Percentiles rank a stretch among this genome's conserved stretches.
These are phyloP conservation scores for Diogma glabrata DNA, from an alignment of 2,888 invertebrate genomes.

Conservation along the genomic window DNA sequence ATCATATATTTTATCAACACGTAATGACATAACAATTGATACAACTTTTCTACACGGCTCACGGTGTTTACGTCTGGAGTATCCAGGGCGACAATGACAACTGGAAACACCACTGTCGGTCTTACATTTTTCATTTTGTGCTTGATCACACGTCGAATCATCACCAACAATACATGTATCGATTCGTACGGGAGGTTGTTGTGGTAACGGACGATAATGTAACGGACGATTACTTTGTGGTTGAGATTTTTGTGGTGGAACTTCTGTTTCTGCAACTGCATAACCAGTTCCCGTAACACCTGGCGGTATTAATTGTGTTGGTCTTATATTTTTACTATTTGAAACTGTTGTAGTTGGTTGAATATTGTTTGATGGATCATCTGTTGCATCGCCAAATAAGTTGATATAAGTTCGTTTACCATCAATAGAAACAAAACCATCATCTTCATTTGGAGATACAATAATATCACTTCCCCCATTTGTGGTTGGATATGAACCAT, in stretches of 20 bases:
- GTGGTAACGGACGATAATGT: slow-evolving; percentile 37
- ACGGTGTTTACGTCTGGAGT: slow-evolving; percentile 55
- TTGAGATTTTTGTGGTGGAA: slow-evolving; percentile 37
- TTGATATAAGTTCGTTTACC: slow-evolving; percentile 82
- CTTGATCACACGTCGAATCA: slow-evolving; percentile 77
- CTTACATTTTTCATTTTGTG: slow-evolving; percentile 76
- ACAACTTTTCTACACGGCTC: slow-evolving; percentile 70
- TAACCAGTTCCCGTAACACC: slow-evolving; percentile 50
- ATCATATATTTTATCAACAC: slow-evolving; percentile 75
- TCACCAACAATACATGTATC: slow-evolving; percentile 92
- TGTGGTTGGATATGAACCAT: slow-evolving; percentile 36
- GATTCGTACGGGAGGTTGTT: slow-evolving; percentile 47
- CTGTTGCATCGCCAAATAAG: slow-evolving; percentile 56
- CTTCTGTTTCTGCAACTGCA: slow-evolving; percentile 51
- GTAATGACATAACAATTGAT: slow-evolving; percentile 63
- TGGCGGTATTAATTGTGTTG: slow-evolving; percentile 24
- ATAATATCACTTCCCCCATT: slow-evolving; percentile 51
- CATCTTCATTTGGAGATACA: slow-evolving; percentile 58
- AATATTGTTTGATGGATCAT: slow-evolving; percentile 27
- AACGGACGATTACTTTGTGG: slow-evolving; percentile 30
- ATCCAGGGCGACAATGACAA: slow-evolving; percentile 75
- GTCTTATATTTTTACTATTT: slow-evolving; percentile 25
- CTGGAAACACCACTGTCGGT: slow-evolving; percentile 80
- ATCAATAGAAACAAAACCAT: slow-evolving; percentile 84
- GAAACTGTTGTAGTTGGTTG: slow-evolving; percentile 25